Evolutionary conservation across 2,797 vertebrate species (phyloP).

Genomic region (Anolis apletophallus): DNA sequence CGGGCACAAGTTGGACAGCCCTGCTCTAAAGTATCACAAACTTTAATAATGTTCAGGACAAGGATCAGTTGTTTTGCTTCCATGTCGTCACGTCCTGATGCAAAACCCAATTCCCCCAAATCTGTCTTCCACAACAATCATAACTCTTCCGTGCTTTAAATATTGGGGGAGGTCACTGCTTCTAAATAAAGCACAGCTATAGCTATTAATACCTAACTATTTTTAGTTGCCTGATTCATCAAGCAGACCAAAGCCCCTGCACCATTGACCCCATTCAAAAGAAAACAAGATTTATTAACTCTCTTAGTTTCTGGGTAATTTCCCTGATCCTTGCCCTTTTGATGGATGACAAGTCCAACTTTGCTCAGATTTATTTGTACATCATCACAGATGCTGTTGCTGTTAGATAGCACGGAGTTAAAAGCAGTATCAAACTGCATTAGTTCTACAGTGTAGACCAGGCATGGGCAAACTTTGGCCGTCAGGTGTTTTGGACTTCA

Average conservation of each 20-base stretch:
- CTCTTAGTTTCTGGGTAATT: neutral
- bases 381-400: neutral
- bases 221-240: neutral
- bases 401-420: too few relatives aligned
- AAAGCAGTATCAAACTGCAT: too few relatives aligned
- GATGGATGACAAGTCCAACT: neutral
- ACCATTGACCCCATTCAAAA: neutral
- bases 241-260: neutral
- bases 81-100: neutral
- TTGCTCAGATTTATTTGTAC: neutral
- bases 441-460: too few relatives aligned
- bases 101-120: neutral
- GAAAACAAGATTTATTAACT: slow-evolving; percentile 13
- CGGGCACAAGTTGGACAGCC: too few relatives aligned
- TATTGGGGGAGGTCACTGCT: neutral
- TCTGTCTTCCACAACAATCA: neutral
- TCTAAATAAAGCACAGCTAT: neutral
- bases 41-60: neutral
- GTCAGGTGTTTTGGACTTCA: too few relatives aligned
- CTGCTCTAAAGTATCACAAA: neutral
- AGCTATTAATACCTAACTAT: slow-evolving; percentile 10
- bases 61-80: neutral
- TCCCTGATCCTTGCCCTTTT: slow-evolving; percentile 8
- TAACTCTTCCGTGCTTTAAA: neutral
- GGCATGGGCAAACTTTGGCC: too few relatives aligned